Evolutionary conservation across 2,888 invertebrate species (phyloP).

Genomic region (Hylaea fasciaria): DNA sequence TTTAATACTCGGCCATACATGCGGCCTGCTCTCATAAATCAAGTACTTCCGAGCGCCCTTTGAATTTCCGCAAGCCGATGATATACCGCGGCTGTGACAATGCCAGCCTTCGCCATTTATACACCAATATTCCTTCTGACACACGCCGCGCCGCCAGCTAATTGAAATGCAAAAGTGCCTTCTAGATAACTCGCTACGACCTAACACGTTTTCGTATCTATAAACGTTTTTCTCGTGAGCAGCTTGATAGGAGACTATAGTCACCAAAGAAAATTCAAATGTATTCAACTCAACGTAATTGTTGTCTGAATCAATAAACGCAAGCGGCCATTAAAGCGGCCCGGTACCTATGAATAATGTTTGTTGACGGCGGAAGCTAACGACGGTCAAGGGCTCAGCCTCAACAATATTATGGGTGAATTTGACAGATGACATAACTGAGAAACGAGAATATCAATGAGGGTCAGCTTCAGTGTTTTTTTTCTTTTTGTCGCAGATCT

Average conservation of each 20-base stretch:
- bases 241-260: not conserved
- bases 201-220: conserved; percentile 1
- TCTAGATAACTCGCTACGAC: conserved; percentile 17
- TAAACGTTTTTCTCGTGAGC: not conserved
- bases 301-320: conserved; percentile 39
- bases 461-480: conserved; percentile 35
- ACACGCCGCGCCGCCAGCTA: conserved; percentile 59
- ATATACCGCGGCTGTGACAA: conserved; percentile 77
- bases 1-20: conserved; percentile 76
- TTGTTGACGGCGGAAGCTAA: conserved; percentile 40
- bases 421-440: conserved; percentile 47
- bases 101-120: conserved; percentile 71
- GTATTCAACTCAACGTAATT: conserved; percentile 19
- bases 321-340: conserved; percentile 41
- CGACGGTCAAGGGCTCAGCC: conserved; percentile 45
- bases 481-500: conserved; percentile 31
- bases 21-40: conserved; percentile 75
- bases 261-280: not conserved
- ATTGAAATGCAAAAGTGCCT: conserved; percentile 58
- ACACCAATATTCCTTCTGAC: conserved; percentile 74
- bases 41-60: conserved; percentile 79
- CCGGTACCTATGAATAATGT: conserved; percentile 44
- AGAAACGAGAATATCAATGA: conserved; percentile 45
- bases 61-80: conserved; percentile 75
- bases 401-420: conserved; percentile 45